Evolutionary conservation across 2,797 vertebrate species (phyloP), one percentile per base, ranked within the genome.

Genomic region (Potorous gilbertii): DNA sequence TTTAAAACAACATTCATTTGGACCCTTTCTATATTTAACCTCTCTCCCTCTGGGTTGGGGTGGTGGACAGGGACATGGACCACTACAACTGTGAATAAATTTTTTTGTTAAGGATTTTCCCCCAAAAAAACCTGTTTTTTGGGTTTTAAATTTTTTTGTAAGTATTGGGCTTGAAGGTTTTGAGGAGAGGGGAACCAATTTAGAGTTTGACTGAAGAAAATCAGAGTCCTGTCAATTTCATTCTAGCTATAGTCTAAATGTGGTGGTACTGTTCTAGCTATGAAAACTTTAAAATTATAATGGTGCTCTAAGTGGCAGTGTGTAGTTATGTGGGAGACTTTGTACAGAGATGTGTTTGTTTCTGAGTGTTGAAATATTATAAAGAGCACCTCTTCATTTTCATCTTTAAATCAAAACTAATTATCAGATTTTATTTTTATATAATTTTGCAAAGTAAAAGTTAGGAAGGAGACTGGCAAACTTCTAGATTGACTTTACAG

Each of bases 391-490:
- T 90, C 16, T 40, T 97, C 92, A 66, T 96, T 95, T 96, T 92
- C 96, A 98, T 98, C 96, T 98, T 98, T 97, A 98, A 98, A 98
- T 98, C 98, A 98, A 95, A 98, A 98, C 55, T 40, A 55, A 97
- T 56, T 54, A 40, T 90, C 97, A 99, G 98, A 98, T 98, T 98
- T 98, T 99, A 98, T 98, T 98, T 98, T 99, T 99, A 94, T 98
- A 98, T 98, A 91, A 96, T 98, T 99, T 98, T 95, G 97, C 56
- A 66, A 98, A 98, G 94, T 27, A 94, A 81, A 97, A 95, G 81
- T 93, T 96, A 1, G n/a, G n/a, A n/a, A 94, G 93, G 95, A 46
- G 13, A 90, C 81, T 93, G 94, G 95, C 95, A 95, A 87, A 97
- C 94, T 96, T 97, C 96, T 96, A 1, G 97, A 91, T 98, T 95